phyloP scores from a whole-genome alignment of 2,888 invertebrate species.

The Trachelus troglodyta region DNA sequence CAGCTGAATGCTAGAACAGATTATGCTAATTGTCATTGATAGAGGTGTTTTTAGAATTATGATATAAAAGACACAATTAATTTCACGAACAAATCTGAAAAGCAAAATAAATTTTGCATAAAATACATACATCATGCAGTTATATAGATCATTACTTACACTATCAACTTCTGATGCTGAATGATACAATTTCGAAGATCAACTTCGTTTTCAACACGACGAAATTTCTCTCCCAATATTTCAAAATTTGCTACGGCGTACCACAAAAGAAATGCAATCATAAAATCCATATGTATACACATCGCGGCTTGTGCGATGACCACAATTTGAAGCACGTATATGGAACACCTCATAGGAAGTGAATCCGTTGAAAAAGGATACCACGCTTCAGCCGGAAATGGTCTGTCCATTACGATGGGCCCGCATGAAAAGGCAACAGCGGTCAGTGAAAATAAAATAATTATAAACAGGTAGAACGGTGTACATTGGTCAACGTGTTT shows the following conservation, averaged over 20 bases:
- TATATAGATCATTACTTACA: conserved; percentile 27
- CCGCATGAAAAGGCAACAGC: conserved; percentile 37
- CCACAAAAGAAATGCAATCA: conserved; percentile 47
- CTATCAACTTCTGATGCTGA: conserved; percentile 41
- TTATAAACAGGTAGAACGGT: conserved; percentile 34
- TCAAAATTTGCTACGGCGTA: conserved; percentile 45
- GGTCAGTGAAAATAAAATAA: conserved; percentile 38
- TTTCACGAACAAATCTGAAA: conserved; percentile 39
- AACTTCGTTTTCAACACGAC: neutral
- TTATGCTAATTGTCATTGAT: neutral
- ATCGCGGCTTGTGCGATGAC: conserved; percentile 41
- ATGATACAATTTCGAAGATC: conserved; percentile 36
- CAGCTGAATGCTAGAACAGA: neutral
- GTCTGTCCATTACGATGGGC: conserved; percentile 42
- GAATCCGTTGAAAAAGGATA: conserved; percentile 50
- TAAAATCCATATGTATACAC: conserved; percentile 39
- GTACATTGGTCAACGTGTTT: conserved; percentile 45
- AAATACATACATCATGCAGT: neutral
- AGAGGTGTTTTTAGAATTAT: conserved; percentile 44
- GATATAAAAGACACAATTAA: conserved; percentile 32
- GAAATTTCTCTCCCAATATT: conserved; percentile 36
- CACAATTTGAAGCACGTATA: conserved; percentile 44
- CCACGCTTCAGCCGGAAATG: conserved; percentile 46
- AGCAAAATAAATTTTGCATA: neutral
- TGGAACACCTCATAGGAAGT: conserved; percentile 21